Evolutionary conservation across 2,888 invertebrate genomes (phyloP).

Genomic region (Endotricha flammealis): DNA sequence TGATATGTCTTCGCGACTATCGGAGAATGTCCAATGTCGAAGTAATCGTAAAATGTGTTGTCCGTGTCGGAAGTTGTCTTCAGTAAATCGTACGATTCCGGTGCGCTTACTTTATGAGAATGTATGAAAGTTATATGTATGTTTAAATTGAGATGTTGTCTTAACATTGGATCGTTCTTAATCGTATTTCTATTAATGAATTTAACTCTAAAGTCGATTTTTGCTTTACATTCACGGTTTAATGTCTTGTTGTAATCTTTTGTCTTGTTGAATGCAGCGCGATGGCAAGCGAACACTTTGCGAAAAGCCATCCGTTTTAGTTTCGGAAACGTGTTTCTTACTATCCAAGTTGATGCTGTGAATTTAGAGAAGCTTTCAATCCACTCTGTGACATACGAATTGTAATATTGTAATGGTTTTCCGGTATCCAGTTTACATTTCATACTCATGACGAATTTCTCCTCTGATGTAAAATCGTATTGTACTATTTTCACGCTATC

Average conservation of each 20-base stretch:
- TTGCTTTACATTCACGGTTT: slow-evolving; percentile 31
- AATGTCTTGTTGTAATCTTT: slow-evolving; percentile 12
- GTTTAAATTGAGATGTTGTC: slow-evolving; percentile 29
- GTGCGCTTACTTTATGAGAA: slow-evolving; percentile 25
- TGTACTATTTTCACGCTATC: slow-evolving; percentile 20
- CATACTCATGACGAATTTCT: slow-evolving; percentile 23
- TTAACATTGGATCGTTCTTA: slow-evolving; percentile 29
- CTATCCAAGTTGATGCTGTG: slow-evolving; percentile 35
- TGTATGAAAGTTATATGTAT: slow-evolving; percentile 30
- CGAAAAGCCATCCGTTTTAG: slow-evolving; percentile 29
- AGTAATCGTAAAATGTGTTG: slow-evolving; percentile 22
- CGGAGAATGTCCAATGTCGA: slow-evolving; percentile 23
- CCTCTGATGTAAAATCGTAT: slow-evolving; percentile 29
- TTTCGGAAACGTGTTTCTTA: slow-evolving; percentile 23
- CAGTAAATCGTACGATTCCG: slow-evolving; percentile 20
- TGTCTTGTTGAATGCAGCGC: slow-evolving; percentile 28
- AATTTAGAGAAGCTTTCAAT: slow-evolving; percentile 32
- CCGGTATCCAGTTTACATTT: slow-evolving; percentile 28
- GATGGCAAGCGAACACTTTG: slow-evolving; percentile 31
- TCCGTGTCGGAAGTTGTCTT: slow-evolving; percentile 27
- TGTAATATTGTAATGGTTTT: slow-evolving; percentile 21
- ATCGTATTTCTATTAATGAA: slow-evolving; percentile 30
- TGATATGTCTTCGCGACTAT: slow-evolving; percentile 25
- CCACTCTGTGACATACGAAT: slow-evolving; percentile 26
- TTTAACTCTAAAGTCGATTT: slow-evolving; percentile 36